phyloP scores from a whole-genome alignment of 2,797 vertebrate species.

The Tragopan temminckii region DNA sequence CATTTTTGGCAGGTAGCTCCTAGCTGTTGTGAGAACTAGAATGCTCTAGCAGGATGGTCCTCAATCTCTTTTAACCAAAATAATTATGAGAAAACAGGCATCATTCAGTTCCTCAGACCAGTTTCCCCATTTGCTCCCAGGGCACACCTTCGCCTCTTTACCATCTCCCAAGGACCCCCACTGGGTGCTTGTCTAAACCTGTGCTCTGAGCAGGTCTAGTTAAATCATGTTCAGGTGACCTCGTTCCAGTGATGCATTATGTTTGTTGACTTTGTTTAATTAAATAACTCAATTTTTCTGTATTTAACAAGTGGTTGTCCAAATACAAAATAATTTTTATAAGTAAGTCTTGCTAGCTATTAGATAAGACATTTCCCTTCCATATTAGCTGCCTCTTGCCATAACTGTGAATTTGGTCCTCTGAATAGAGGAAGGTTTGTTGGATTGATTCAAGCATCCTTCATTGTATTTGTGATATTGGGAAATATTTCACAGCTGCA shows the following conservation, averaged over 20 bases:
- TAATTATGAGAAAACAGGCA: neutral
- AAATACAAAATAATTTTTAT: neutral
- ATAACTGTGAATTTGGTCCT: neutral
- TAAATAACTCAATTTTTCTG: neutral
- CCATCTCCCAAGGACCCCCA: neutral
- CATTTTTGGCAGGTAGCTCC: neutral
- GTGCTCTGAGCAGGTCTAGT: neutral
- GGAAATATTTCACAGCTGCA: neutral
- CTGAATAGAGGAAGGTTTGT: neutral
- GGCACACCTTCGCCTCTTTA: neutral
- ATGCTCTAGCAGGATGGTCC: neutral
- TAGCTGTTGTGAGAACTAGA: neutral
- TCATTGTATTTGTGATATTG: neutral
- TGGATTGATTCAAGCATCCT: neutral
- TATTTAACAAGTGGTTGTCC: neutral
- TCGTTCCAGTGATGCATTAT: neutral
- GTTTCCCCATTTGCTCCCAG: neutral
- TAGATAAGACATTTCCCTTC: neutral
- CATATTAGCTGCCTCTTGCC: neutral
- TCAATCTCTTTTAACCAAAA: neutral
- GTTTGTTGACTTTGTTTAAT: neutral
- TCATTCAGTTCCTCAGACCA: neutral
- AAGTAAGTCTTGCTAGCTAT: neutral
- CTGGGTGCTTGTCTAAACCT: neutral
- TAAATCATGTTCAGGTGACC: neutral